phyloP scores from a whole-genome alignment of 2,113 vertebrate genomes.

The Hemibagrus wyckioides region DNA sequence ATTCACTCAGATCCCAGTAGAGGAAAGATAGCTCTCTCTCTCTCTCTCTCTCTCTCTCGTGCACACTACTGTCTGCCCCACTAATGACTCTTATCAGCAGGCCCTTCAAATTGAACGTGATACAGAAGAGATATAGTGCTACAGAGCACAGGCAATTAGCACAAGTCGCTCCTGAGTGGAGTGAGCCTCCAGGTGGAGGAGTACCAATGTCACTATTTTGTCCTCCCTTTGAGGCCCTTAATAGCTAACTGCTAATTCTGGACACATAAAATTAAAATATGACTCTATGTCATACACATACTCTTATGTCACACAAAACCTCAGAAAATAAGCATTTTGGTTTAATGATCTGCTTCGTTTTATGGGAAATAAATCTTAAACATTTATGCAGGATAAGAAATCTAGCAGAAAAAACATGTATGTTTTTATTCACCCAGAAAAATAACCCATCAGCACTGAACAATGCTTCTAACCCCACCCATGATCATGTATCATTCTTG shows the following conservation, averaged over 20 bases:
- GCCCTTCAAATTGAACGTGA: slow-evolving; percentile 32
- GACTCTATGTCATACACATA: background rate
- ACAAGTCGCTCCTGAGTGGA: slow-evolving; percentile 26
- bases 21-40: slow-evolving; percentile 12
- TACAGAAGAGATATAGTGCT: slow-evolving; percentile 39
- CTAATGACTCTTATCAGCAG: slow-evolving; percentile 49
- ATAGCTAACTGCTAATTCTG: background rate
- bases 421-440: background rate
- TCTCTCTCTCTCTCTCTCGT: background rate
- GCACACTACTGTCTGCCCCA: slow-evolving; percentile 39
- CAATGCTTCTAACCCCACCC: background rate
- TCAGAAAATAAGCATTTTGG: background rate
- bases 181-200: slow-evolving; percentile 19
- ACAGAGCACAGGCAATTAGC: slow-evolving; percentile 36
- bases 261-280: background rate
- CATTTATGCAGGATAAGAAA: background rate
- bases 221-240: background rate
- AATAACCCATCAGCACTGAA: background rate
- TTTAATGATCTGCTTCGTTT: background rate
- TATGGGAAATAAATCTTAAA: background rate
- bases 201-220: slow-evolving; percentile 10
- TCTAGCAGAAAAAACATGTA: background rate
- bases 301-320: too few relatives aligned
- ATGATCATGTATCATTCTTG: background rate
- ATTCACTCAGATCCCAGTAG: slow-evolving; percentile 21